phyloP scores from a whole-genome alignment of 1,140 invertebrate genomes.

The Melanaphis sacchari region DNA sequence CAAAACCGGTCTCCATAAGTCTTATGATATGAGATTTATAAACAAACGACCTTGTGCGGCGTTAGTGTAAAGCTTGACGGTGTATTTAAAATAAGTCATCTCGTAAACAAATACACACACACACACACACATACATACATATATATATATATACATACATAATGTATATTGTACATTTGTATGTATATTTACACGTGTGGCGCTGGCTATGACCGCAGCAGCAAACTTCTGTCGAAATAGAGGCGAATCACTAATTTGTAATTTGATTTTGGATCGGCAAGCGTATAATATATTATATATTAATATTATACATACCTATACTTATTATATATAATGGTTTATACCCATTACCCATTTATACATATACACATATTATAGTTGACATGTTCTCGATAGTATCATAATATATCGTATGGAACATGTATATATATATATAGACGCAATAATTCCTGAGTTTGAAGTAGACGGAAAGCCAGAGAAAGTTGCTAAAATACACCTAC shows the following conservation, averaged over 20 bases:
- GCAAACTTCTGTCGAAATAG: not conserved
- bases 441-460: not conserved
- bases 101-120: not conserved
- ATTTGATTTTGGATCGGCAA: not conserved
- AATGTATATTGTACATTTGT: no score
- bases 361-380: not conserved
- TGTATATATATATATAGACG: no score
- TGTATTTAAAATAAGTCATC: not conserved
- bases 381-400: not conserved
- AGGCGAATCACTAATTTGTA: not conserved
- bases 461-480: not conserved
- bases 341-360: not conserved
- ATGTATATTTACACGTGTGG: not conserved
- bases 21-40: not conserved
- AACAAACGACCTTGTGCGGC: not conserved
- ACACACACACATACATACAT: no score
- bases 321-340: no score
- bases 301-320: no score
- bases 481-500: not conserved
- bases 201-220: not conserved
- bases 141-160: not conserved
- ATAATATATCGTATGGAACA: not conserved
- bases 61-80: not conserved
- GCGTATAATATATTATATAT: not conserved
- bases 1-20: constrained; percentile 2